Base-by-base conservation (phyloP, 2,888 invertebrate genomes). In the Hemistola chrysoprasaria region DNA sequence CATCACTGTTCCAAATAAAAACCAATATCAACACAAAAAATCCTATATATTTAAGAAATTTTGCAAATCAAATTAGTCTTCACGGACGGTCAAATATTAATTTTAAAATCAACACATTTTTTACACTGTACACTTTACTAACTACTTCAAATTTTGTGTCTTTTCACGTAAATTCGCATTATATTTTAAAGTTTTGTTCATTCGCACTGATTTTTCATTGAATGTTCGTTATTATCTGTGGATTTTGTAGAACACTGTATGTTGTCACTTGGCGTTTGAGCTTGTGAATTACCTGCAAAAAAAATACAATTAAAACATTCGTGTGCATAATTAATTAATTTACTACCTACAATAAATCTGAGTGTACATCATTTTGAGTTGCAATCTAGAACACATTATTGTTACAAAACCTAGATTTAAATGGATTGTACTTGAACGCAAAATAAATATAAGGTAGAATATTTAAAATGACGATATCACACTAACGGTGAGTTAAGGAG, bases 201-300 rank as follows among this genome's bases (percentile, higher is more conserved):
- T 39, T 67, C 67, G 36, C 69, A 72, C 36, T 68, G 38, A 45
- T 70, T 57, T 59, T 67, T 67, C 3, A 52, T 47, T 3, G 3
- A 16, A 28, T 71, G 69, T 56, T 78, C 76, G 55, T 62, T 63
- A 1, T 70, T 68, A 30, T 78, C 79, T 6, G 71, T 67, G 0
- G 73, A 54, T 62, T 78, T 79, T 24, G 68, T 56, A 29, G 62
- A 69, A 68, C 65, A 62, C 11, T 51, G 56, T 56, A 75, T 80
- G 20, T 47, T 44, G 9, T 80, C 79, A 59, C 56, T 60, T 2
- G 55, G 44, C 33, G 59, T 53, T 39, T 64, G 74, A 8, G 60
- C 62, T 32, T 70, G 55, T 6, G 73, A 59, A 41, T 65, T 71
- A 27, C 70, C 80, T 80, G 69, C 3, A 49, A 62, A 47, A 30